A percentile compares a stretch with the other conserved stretches of the same genome.
Conservation (phyloP, 2,797 vertebrate species). For the Dromococcyx pavoninus region DNA sequence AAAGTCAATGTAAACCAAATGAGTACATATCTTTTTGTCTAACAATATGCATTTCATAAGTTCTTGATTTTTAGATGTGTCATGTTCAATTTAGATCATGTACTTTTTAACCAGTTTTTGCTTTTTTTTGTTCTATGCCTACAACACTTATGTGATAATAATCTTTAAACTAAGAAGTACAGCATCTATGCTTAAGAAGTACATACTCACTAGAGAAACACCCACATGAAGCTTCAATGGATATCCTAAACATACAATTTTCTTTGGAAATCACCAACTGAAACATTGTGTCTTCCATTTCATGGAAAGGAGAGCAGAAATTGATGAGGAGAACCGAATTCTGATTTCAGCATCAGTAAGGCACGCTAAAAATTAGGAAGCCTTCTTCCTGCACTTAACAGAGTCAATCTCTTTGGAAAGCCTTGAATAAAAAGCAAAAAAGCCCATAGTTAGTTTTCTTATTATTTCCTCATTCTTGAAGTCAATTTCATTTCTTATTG, state of each 20-base stretch:
- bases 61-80: background rate
- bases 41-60: background rate
- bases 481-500: background rate
- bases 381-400: background rate
- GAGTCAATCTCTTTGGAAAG: background rate
- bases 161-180: background rate
- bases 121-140: background rate
- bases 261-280: background rate
- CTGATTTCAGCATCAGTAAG: background rate
- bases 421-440: background rate
- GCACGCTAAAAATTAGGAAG: background rate
- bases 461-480: background rate
- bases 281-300: background rate
- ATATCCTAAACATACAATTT: background rate
- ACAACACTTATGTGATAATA: background rate
- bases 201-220: background rate
- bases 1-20: background rate
- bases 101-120: background rate
- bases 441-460: background rate
- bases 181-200: background rate
- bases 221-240: background rate
- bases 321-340: background rate
- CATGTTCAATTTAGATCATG: background rate
- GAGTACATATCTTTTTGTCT: background rate
- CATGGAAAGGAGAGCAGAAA: background rate